These are phyloP conservation scores for Pardalotus punctatus DNA, from an alignment of 2,113 vertebrate species.

Conservation along the genomic window DNA sequence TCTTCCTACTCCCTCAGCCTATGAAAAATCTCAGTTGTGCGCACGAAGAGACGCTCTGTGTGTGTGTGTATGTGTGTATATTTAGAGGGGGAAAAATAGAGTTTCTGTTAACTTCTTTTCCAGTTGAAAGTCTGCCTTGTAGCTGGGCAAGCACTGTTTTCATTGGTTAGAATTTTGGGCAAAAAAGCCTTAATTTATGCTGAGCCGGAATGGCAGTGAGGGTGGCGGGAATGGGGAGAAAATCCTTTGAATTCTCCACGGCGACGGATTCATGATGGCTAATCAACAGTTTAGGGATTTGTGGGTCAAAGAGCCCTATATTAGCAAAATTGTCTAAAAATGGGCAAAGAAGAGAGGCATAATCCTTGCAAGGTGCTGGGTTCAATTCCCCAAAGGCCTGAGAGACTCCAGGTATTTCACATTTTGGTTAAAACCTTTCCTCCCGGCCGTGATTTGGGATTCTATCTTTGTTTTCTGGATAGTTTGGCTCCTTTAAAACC, in stretches of 20 bases:
- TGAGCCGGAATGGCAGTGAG: background rate
- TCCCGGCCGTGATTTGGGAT: background rate
- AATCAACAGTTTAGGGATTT: background rate
- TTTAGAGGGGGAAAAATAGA: background rate
- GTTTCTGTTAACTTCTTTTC: conserved; percentile 20
- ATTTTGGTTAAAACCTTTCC: background rate
- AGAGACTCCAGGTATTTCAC: background rate
- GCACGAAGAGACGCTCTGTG: background rate
- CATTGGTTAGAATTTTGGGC: background rate
- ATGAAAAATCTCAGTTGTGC: background rate
- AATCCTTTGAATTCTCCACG: background rate
- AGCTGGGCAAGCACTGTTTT: background rate
- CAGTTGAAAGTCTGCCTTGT: conserved; percentile 14
- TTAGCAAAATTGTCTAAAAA: background rate
- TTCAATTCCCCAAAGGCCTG: background rate
- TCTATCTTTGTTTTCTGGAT: background rate
- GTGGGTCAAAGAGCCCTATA: background rate
- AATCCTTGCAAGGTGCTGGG: background rate
- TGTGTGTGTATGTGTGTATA: background rate
- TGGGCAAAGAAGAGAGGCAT: background rate
- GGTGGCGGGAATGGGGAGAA: background rate
- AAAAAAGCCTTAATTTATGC: background rate
- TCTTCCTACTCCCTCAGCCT: conserved; percentile 3
- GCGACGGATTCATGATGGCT: background rate
- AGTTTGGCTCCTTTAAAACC: background rate